Evolutionary conservation across 2,797 vertebrate genomes (phyloP), one percentile per base, ranked within the genome.

Genomic region (Chelon labrosus): DNA sequence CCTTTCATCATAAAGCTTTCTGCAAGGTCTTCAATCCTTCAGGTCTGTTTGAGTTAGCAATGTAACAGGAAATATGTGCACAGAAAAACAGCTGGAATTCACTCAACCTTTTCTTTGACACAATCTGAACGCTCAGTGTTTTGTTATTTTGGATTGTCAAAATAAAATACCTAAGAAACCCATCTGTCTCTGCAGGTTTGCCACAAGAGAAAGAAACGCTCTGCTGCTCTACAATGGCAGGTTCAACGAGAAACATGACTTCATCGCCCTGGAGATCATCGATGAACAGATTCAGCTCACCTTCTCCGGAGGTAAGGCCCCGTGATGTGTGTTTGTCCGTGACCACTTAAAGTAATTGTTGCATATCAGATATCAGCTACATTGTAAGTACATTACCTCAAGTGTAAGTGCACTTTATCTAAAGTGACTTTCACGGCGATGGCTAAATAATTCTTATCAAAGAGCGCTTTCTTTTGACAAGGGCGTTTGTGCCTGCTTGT

Each of bases 191-290:
- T 16, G 11, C 87, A 99, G 98, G 96, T 99, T 99, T 78, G 97
- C 97, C 16, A 99, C 97, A 7, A 93, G 92, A 73, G 96, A 98
- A 80, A 95, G 95, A 86, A 96, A 97, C 0, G 97, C 96, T 20
- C 93, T 99, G 62, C 94, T 99, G 2, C 97, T 99, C 14, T 99
- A 99, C 91, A 99, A 99, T 0, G 98, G 98, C 53, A 94, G 98
- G 68, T 99, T 99, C 93, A 99, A 99, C 0, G 97, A 99, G 88
- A 99, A 99, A 66, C 98, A 99, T 0, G 98, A 99, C 92, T 99
- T 99, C 88, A 95, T 99, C 27, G 98, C 98, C 6, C 85, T 99
- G 92, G 98, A 99, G 94, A 95, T 99, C 51, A 96, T 99, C 14
- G 93, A 95, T 0, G 97, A 98, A 82, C 98, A 99, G 92, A 96